Percentiles rank a stretch among this genome's conserved stretches.
Evolutionary conservation across 2,113 vertebrate genomes (phyloP).

Genomic region (Clarias batrachus): DNA sequence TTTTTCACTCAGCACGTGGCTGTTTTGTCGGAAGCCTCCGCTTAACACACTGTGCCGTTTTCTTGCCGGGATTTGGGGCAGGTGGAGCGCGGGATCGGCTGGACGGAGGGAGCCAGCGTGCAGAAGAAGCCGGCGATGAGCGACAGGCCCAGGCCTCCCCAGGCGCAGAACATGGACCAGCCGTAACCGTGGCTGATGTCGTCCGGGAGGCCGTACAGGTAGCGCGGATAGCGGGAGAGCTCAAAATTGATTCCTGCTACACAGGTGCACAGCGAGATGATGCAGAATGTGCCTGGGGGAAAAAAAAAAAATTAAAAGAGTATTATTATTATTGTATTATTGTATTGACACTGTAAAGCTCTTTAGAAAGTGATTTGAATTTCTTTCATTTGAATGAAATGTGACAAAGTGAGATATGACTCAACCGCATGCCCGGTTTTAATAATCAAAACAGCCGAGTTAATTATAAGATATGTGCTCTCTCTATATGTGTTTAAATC

Average conservation of each 20-base stretch:
- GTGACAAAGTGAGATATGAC: not conserved
- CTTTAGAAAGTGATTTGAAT: not conserved
- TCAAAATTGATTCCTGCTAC: conserved; percentile 98
- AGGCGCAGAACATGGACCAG: conserved; percentile 99
- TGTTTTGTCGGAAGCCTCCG: not conserved
- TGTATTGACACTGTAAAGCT: not conserved
- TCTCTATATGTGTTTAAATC: conserved; percentile 6
- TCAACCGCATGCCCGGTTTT: not conserved
- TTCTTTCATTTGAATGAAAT: not conserved
- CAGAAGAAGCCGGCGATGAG: conserved; percentile 98
- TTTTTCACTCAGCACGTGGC: conserved; percentile 13
- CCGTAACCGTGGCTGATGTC: conserved; percentile 97
- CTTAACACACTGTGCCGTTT: conserved; percentile 96
- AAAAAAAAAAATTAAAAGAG: not conserved
- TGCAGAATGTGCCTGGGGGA: conserved; percentile 92
- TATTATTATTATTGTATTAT: not conserved
- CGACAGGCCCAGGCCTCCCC: conserved; percentile 94
- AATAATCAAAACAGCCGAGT: not conserved
- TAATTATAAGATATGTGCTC: not conserved
- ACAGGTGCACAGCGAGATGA: conserved; percentile 97
- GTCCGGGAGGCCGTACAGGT: conserved; percentile 90
- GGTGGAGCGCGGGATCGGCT: conserved; percentile 93
- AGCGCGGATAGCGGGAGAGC: conserved; percentile 92
- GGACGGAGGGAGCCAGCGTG: conserved; percentile 94
- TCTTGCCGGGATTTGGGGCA: conserved; percentile 94